phyloP scores from a whole-genome alignment of 2,113 vertebrate species.

The Rhinichthys klamathensis region DNA sequence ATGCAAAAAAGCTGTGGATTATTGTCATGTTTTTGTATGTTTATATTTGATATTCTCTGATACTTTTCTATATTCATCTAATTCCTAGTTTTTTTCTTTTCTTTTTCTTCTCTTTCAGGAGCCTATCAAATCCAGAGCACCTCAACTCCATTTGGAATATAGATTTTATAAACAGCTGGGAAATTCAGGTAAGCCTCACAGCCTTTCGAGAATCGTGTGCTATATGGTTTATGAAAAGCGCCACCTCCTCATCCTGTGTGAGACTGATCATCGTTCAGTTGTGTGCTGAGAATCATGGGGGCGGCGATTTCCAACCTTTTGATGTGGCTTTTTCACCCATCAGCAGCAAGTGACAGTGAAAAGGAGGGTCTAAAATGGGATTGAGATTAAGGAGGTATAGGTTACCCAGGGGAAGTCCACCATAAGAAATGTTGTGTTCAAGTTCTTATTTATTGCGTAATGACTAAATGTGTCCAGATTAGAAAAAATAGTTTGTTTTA shows the following conservation, averaged over 20 bases:
- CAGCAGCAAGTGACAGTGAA: constrained; percentile 16
- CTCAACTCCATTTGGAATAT: constrained; percentile 97
- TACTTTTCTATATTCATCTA: not conserved
- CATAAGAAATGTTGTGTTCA: not conserved
- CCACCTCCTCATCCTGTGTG: constrained; percentile 33
- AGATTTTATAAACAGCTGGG: constrained; percentile 99
- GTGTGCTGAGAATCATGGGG: constrained; percentile 51
- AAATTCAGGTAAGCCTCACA: constrained; percentile 83
- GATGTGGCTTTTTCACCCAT: constrained; percentile 50
- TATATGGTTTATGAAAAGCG: not conserved
- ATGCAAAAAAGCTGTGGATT: not conserved
- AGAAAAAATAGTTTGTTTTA: not conserved
- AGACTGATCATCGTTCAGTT: constrained; percentile 43
- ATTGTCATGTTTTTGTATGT: not conserved
- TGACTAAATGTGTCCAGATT: not conserved
- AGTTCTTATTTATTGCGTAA: not conserved
- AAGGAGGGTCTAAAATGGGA: not conserved
- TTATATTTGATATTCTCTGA: not conserved
- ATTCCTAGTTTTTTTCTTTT: not conserved
- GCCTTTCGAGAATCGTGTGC: not conserved
- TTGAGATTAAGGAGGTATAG: not conserved
- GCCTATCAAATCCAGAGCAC: constrained; percentile 96
- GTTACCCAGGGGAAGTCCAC: not conserved
- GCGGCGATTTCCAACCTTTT: constrained; percentile 25
- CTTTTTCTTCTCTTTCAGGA: constrained; percentile 78